phyloP scores from a whole-genome alignment of 2,113 vertebrate genomes.

The Indicator maculatus region DNA sequence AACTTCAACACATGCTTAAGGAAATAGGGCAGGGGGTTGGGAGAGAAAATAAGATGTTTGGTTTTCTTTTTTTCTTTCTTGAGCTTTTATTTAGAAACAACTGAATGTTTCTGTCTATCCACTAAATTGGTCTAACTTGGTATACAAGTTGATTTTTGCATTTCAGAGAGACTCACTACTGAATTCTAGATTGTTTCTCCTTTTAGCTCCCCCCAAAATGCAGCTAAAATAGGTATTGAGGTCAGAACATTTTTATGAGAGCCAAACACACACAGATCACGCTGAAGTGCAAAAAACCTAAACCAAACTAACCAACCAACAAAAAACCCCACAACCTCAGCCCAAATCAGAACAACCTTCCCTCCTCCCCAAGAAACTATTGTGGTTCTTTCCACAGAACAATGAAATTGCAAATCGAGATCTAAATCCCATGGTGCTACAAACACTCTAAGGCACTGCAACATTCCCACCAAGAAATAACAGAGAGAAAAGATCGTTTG shows the following conservation, averaged over 20 bases:
- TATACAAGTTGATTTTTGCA: background rate
- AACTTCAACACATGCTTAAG: background rate
- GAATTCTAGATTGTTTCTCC: background rate
- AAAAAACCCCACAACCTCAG: background rate
- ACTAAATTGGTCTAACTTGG: background rate
- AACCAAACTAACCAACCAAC: background rate
- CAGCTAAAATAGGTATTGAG: background rate
- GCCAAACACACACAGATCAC: background rate
- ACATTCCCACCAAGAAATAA: background rate
- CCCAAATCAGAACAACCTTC: too few relatives aligned
- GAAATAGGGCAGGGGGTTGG: fast-evolving
- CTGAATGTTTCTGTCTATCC: background rate
- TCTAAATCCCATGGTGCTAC: background rate
- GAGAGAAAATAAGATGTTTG: background rate
- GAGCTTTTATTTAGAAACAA: background rate
- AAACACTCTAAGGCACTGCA: background rate
- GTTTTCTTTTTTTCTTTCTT: background rate
- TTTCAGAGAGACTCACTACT: background rate
- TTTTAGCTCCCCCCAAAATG: background rate
- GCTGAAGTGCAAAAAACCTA: background rate
- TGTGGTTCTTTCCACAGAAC: background rate
- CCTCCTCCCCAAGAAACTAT: background rate
- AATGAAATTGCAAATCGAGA: background rate
- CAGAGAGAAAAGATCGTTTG: background rate
- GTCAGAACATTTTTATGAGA: background rate